phyloP scores from a whole-genome alignment of 2,797 vertebrate species.

The Notolepis coatsorum region DNA sequence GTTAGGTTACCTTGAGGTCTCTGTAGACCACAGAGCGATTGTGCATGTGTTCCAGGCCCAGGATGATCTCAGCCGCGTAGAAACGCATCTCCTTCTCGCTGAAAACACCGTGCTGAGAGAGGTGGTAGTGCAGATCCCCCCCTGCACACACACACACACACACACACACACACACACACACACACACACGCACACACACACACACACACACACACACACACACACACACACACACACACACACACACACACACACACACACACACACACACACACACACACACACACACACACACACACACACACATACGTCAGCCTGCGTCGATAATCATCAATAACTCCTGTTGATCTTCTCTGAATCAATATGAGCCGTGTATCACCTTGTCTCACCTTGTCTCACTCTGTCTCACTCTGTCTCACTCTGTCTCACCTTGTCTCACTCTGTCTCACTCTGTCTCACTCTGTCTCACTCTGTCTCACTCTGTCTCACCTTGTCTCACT shows the following conservation, averaged over 20 bases:
- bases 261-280: conserved; percentile 3
- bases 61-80: conserved; percentile 96
- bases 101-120: conserved; percentile 97
- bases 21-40: conserved; percentile 96
- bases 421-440: too few relatives aligned
- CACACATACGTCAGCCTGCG: conserved; percentile 9
- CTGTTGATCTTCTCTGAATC: too few relatives aligned
- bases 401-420: too few relatives aligned
- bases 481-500: too few relatives aligned
- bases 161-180: conserved; percentile 12
- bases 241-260: conserved; percentile 19
- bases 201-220: neutral
- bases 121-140: conserved; percentile 97
- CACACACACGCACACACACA: conserved; percentile 1
- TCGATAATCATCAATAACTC: conserved; percentile 24
- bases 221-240: conserved; percentile 10
- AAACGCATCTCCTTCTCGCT: conserved; percentile 98
- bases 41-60: conserved; percentile 99
- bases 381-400: too few relatives aligned
- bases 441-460: too few relatives aligned
- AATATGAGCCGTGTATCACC: too few relatives aligned
- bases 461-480: too few relatives aligned
- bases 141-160: conserved; percentile 73
- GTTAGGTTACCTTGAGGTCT: conserved; percentile 94
- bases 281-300: neutral